Base-by-base conservation (phyloP, 1,140 invertebrate species). In the Euwallacea similis region DNA sequence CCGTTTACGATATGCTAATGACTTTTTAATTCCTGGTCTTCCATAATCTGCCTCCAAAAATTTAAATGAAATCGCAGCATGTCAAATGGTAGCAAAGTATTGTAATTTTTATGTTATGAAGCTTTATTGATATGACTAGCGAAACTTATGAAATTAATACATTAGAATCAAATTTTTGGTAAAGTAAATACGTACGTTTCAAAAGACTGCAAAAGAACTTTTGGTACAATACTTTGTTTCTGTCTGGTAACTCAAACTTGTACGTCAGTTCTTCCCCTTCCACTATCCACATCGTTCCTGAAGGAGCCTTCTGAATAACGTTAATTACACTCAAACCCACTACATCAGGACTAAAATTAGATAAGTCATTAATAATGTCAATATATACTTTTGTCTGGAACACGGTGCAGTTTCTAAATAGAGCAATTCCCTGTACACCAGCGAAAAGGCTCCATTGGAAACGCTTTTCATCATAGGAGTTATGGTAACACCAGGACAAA, bases 231-330 rank as follows among this genome's bases (percentile, higher is more conserved):
- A 33, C 1, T 33, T 33, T 33, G 21, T 33, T 33, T 33, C 21
- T 33, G 21, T 33, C 21, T 11, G 46, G 46, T 3, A 50, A 11
- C 13, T 50, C 46, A 50, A 50, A 50, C 46, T 13, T 50, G 6
- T 50, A 50, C 3, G 46, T 2, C 16, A 61, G 66, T 56, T 72
- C 56, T 33, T 56, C 68, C 9, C 11, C 66, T 72, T 75, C 74
- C 16, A 73, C 55, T 33, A 75, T 67, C 74, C 74, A 75, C 9
- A 66, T 55, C 9, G 56, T 69, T 10, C 74, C 74, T 58, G 70
- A 41, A 46, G 62, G 53, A n/a, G 59, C 73, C 62, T 72, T 58
- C 64, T 69, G 60, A n/a, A 56, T 56, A 0, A 58, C 21, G n/a
- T 13, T 33, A n/a, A 58, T 16, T 15, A 50, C 2, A 7, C 13